phyloP scores from a whole-genome alignment of 2,797 vertebrate species.

The Ptychobarbus kaznakovi region DNA sequence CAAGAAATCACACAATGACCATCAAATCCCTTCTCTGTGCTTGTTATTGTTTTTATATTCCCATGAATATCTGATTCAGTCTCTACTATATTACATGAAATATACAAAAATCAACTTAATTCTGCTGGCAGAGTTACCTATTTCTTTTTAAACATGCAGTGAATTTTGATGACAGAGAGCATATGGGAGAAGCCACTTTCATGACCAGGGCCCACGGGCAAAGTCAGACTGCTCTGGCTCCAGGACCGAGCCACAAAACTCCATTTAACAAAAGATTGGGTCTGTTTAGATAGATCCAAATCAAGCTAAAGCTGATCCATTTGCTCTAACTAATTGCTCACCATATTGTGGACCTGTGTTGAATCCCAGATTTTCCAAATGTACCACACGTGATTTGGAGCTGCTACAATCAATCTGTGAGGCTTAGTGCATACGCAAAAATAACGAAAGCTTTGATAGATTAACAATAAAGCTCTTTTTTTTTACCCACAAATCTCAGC shows the following conservation, averaged over 20 bases:
- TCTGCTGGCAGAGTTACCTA: not conserved
- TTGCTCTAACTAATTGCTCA: slow-evolving; percentile 2
- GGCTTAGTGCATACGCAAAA: slow-evolving; percentile 2
- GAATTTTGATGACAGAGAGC: slow-evolving; percentile 28
- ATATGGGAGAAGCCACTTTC: slow-evolving; percentile 40
- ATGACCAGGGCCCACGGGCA: not conserved
- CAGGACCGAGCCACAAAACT: not conserved
- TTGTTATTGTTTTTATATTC: not conserved
- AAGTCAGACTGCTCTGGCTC: slow-evolving; percentile 33
- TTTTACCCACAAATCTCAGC: slow-evolving; percentile 23
- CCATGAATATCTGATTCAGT: not conserved
- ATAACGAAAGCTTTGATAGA: slow-evolving; percentile 28
- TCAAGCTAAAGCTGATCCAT: slow-evolving; percentile 1
- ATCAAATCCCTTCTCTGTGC: not conserved
- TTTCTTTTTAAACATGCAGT: not conserved
- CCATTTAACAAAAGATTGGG: not conserved
- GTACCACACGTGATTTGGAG: slow-evolving; percentile 10
- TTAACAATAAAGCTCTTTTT: slow-evolving; percentile 17
- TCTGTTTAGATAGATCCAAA: not conserved
- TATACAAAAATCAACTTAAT: not conserved
- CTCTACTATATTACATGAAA: not conserved
- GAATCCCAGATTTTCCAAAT: not conserved
- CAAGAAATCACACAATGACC: slow-evolving; percentile 35
- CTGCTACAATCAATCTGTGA: slow-evolving; percentile 27
- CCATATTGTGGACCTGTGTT: slow-evolving; percentile 5